A percentile compares a stretch with the other conserved stretches of the same genome.
These are phyloP conservation scores for Pipra filicauda DNA, from an alignment of 2,113 vertebrate genomes.

Conservation along the genomic window DNA sequence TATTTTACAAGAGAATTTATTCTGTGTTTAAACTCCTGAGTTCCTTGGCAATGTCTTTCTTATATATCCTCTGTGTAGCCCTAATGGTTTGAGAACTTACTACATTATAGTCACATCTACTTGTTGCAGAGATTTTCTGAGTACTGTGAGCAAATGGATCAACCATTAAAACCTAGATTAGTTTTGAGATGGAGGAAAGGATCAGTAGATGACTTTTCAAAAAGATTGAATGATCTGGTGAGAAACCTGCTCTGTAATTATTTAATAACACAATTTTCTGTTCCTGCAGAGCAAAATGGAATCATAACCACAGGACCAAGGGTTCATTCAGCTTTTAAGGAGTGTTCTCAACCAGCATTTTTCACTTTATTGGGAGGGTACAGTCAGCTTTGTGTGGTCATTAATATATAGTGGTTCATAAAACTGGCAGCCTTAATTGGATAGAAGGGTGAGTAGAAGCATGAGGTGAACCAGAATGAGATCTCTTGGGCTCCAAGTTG, in stretches of 20 bases:
- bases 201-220: neutral
- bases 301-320: neutral
- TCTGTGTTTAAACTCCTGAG: neutral
- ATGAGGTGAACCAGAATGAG: conserved; percentile 25
- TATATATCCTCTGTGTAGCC: neutral
- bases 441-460: neutral
- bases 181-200: neutral
- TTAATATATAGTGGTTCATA: neutral
- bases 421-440: neutral
- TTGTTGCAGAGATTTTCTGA: neutral
- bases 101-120: accelerated
- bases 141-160: neutral
- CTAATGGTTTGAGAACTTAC: neutral
- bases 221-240: neutral
- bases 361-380: neutral
- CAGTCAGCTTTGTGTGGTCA: neutral
- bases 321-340: neutral
- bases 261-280: neutral
- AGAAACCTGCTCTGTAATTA: neutral
- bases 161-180: neutral
- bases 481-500: conserved; percentile 2
- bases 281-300: neutral
- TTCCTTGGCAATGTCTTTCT: neutral
- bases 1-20: neutral
- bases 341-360: neutral